Evolutionary conservation across 2,888 invertebrate species (phyloP), one percentile per base, ranked within the genome.

Genomic region (Nyleta sp.): DNA sequence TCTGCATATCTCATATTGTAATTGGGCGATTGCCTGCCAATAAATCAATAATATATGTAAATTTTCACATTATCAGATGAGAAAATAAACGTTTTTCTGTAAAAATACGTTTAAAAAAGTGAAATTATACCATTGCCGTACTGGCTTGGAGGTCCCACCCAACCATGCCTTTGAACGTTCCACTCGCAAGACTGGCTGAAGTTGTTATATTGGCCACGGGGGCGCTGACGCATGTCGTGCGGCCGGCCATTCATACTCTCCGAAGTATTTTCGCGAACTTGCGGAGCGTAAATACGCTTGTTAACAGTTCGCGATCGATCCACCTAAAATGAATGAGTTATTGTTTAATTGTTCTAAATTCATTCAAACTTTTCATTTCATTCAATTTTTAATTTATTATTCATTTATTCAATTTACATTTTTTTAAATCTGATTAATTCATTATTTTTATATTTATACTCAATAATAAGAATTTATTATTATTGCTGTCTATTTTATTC

Each of bases 261-360:
- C 1, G 64, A 10, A 4, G 10, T 20, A 24, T n/a, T 33, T 28
- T 77, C 76, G n/a, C 70, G 65, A 65, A 65, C 76, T 65, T 71
- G 76, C n/a, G 65, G 71, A 13, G 77, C 67, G 24, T 72, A 77
- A 48, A 72, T 55, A 13, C 72, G 65, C 35, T 40, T 44, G 18
- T 46, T 62, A 2, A 60, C 38, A 33, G 65, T 65, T 48, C 73
- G 8, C 7, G 74, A 59, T 53, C 70, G 59, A n/a, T 78, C 78
- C 52, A 74, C 53, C 78, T 77, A 24, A 28, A 53, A 40, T 15
- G 7, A 24, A 24, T 24, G n/a, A n/a, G n/a, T n/a, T n/a, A n/a
- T n/a, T n/a, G n/a, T n/a, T n/a, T n/a, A n/a, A n/a, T n/a, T n/a
- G n/a, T n/a, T n/a, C n/a, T n/a, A n/a, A n/a, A n/a, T n/a, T n/a